These are phyloP conservation scores for Sandelia bainsii DNA, from an alignment of 2,797 vertebrate species.

Conservation along the genomic window DNA sequence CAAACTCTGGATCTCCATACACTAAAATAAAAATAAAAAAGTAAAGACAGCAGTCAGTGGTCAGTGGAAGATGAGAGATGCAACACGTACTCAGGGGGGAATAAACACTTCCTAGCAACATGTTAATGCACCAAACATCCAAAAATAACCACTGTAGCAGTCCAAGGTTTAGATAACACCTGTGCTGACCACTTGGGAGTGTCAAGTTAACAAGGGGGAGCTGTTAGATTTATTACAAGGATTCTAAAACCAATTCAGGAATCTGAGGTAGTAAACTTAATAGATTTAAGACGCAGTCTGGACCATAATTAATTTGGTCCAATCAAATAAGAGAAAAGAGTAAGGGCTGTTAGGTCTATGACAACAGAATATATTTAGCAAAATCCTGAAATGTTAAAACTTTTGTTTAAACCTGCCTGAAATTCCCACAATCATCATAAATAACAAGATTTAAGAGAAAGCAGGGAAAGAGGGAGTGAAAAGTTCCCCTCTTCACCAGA, in stretches of 20 bases:
- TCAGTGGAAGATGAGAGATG: conserved; percentile 54
- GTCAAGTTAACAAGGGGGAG: conserved; percentile 45
- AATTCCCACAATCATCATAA: conserved; percentile 32
- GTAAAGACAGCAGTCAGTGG: conserved; percentile 29
- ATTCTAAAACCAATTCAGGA: conserved; percentile 14
- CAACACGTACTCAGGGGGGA: conserved; percentile 45
- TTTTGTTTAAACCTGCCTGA: conserved; percentile 15
- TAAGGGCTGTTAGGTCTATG: conserved; percentile 2
- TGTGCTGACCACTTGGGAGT: conserved; percentile 49
- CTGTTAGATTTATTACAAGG: conserved; percentile 39
- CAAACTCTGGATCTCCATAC: conserved; percentile 82
- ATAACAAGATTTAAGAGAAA: conserved; percentile 50
- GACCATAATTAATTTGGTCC: conserved; percentile 21
- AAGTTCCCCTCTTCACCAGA: conserved; percentile 55
- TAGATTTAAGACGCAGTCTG: conserved; percentile 15
- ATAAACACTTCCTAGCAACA: conserved; percentile 72
- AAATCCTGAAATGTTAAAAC: conserved; percentile 23
- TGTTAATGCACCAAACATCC: conserved; percentile 73
- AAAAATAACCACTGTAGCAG: conserved; percentile 76
- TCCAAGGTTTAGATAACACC: conserved; percentile 68
- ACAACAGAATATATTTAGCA: conserved; percentile 14
- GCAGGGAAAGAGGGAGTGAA: conserved; percentile 46
- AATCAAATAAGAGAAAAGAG: conserved; percentile 23
- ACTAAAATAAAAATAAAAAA: conserved; percentile 65
- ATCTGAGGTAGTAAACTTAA: conserved; percentile 15